Conservation (phyloP, 2,888 invertebrate genomes). For the Hirtodrosophila alboralis region DNA sequence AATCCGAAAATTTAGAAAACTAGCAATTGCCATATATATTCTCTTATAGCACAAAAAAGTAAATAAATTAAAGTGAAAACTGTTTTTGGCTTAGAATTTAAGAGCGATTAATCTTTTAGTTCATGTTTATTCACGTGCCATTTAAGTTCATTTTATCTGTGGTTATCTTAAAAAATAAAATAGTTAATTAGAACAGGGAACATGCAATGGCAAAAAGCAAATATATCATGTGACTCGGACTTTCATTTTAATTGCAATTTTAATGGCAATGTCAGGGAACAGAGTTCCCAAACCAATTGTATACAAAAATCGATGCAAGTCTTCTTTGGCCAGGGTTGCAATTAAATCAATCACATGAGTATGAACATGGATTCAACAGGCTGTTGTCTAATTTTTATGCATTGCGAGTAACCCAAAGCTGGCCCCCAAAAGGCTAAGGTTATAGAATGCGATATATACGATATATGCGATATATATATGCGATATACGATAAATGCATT, state of each 20-base stretch:
- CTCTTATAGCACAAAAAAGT: too few species aligned
- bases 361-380: conserved; percentile 2
- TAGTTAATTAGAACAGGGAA: background rate
- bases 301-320: conserved; percentile 1
- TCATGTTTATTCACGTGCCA: too few species aligned
- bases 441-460: conserved; percentile 6
- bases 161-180: too few species aligned
- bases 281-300: background rate
- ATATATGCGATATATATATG: conserved; percentile 7
- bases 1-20: too few species aligned
- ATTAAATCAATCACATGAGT: background rate
- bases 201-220: background rate
- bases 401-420: conserved; percentile 6
- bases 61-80: too few species aligned
- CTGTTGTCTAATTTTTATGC: background rate
- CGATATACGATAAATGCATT: conserved; percentile 22
- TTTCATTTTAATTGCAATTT: too few species aligned
- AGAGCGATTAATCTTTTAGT: too few species aligned
- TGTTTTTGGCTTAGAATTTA: too few species aligned
- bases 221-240: background rate
- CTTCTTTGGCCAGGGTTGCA: conserved; percentile 13
- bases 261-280: background rate
- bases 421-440: conserved; percentile 18
- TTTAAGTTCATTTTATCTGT: conserved; percentile 1
- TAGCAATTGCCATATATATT: too few species aligned